phyloP scores from a whole-genome alignment of 35 echinoderm and acorn worm genomes.

The Strongylocentrotus purpuratus region DNA sequence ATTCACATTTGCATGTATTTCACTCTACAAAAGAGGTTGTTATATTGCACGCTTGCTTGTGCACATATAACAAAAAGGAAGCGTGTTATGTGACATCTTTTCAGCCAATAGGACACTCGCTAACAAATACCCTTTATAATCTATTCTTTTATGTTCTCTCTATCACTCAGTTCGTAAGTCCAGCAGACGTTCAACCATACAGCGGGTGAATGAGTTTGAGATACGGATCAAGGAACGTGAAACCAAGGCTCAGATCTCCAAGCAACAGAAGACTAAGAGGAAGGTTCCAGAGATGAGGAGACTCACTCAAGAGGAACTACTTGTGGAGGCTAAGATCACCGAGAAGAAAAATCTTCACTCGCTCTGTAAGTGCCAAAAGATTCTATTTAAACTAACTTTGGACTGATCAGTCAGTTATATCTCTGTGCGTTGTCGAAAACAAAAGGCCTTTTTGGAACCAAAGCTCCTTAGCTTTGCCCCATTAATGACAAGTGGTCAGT shows the following conservation, averaged over 20 bases:
- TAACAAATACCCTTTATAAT: too few relatives aligned
- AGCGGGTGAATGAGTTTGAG: conserved; percentile 83
- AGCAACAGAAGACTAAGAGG: conserved; percentile 61
- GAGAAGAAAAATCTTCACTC: conserved; percentile 89
- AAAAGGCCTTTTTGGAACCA: too few relatives aligned
- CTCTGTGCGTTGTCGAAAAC: too few relatives aligned
- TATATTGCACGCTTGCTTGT: too few relatives aligned
- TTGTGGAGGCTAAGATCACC: conserved; percentile 80
- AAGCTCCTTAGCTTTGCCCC: too few relatives aligned
- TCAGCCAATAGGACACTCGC: too few relatives aligned
- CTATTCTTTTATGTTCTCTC: not conserved
- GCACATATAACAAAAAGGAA: too few relatives aligned
- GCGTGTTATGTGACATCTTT: too few relatives aligned
- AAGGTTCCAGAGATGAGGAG: conserved; percentile 66
- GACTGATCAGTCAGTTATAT: not conserved
- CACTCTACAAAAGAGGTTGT: too few relatives aligned
- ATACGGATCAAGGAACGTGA: conserved; percentile 81
- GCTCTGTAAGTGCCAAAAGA: conserved; percentile 61
- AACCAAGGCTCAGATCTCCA: conserved; percentile 55
- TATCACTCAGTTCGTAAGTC: conserved; percentile 81
- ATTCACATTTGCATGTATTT: too few relatives aligned
- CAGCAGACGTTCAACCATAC: conserved; percentile 71
- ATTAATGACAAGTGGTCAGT: too few relatives aligned
- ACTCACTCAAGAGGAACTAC: conserved; percentile 93
- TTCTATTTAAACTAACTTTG: not conserved